Evolutionary conservation across 2,888 invertebrate genomes (phyloP), one percentile per base, ranked within the genome.

Genomic region (Nysson spinosus): DNA sequence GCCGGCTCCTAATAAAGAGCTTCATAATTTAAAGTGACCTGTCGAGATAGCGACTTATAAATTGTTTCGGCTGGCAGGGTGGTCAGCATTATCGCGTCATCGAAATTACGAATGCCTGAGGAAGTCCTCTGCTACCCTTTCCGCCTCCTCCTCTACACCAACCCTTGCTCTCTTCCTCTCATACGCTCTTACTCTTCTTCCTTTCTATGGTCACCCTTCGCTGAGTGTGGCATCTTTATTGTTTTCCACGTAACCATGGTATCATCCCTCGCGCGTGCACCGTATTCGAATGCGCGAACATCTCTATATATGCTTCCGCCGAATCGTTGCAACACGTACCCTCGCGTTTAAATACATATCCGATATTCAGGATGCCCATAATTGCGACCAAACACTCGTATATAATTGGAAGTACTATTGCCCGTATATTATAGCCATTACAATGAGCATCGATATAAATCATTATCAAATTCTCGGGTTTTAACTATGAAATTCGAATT

Each of bases 81-180:
- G 82, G 78, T 79, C 79, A 78, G 78, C 64, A 79, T 82, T 83
- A 83, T 83, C 83, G 82, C 73, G 77, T 80, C 78, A 81, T 83
- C 81, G 73, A 77, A 74, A 80, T 81, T 79, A 80, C 78, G 76
- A 81, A 75, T 73, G 73, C 58, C 20, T n/a, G n/a, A n/a, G 51
- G 57, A 19, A 16, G 50, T 17, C 24, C 40, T n/a, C n/a, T 9
- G 16, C 1, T n/a, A 42, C 28, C 52, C 57, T 16, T 42, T 40
- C 24, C 9, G n/a, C 9, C 30, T n/a, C 5, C 30, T 30, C 30
- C 11, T 30, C 30, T n/a, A 4, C 11, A 30, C 11, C 30, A 1
- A 34, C 42, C 11, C 28, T 11, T 24, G 1, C 37, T 44, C 63
- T 56, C 64, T 55, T 56, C 50, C 49, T 37, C 54, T 62, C 37